Conservation (phyloP, 1,140 invertebrate species). For the Neoseiulus cucumeris region DNA sequence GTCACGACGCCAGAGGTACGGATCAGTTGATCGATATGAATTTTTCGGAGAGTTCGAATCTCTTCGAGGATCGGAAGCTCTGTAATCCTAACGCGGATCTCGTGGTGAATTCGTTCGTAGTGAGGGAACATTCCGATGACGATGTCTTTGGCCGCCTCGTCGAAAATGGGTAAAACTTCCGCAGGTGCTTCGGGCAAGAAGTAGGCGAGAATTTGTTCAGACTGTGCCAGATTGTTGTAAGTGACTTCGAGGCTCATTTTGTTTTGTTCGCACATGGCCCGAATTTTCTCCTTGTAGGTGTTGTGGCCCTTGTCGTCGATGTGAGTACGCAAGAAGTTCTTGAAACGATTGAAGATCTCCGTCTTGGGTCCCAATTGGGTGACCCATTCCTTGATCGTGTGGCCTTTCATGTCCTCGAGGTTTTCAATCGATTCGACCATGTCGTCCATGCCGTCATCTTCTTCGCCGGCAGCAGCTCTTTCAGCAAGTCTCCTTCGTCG, state of each 20-base stretch:
- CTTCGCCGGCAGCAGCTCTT: constrained; percentile 56
- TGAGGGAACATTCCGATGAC: constrained; percentile 86
- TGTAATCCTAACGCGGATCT: constrained; percentile 82
- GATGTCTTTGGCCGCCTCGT: constrained; percentile 82
- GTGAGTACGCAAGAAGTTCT: constrained; percentile 78
- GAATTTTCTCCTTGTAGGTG: constrained; percentile 77
- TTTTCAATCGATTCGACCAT: constrained; percentile 95
- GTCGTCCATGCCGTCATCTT: constrained; percentile 39
- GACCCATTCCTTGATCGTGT: constrained; percentile 84
- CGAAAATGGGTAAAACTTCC: constrained; percentile 86
- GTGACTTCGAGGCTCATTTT: constrained; percentile 72
- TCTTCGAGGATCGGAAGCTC: constrained; percentile 91
- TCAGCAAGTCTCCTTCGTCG: constrained; percentile 57
- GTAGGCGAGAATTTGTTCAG: constrained; percentile 81
- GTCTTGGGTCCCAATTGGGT: constrained; percentile 80
- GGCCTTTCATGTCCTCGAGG: constrained; percentile 58
- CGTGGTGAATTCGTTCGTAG: constrained; percentile 76
- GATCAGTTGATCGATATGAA: constrained; percentile 82
- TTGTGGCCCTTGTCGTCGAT: constrained; percentile 66
- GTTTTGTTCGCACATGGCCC: constrained; percentile 74
- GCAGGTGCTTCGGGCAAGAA: constrained; percentile 91
- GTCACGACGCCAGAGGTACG: constrained; percentile 88
- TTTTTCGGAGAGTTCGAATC: constrained; percentile 62
- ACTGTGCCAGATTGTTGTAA: constrained; percentile 66
- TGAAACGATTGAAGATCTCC: constrained; percentile 91